Base-by-base conservation (phyloP, 2,888 invertebrate genomes). In the Allolobophora icterica region DNA sequence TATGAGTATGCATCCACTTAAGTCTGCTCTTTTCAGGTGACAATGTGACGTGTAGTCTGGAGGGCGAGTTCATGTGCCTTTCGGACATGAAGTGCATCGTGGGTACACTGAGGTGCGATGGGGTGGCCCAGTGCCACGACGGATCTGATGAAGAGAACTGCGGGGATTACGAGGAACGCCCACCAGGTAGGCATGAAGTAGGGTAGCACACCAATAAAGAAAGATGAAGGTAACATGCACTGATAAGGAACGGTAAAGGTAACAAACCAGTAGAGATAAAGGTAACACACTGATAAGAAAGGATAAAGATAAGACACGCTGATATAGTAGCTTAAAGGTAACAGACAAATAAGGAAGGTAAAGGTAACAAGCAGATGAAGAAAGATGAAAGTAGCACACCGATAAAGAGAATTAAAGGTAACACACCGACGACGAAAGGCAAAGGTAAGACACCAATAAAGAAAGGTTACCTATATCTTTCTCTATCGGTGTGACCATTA, bases 61-160 rank as follows among this genome's bases (percentile, higher is more conserved):
- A 42, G 0, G n/a, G 84, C 5, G 90, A 90, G 42, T 90, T 90
- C 84, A 83, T 84, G 87, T 90, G 90, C 40, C 38, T 38, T 11
- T 3, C 90, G 15, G 90, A 90, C 40, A 84, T 33, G 84, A 35
- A 30, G 34, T 90, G 90, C 42, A 40, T 90, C 24, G 90, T 38
- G 3, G 90, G 45, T 38, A 24, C 40, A 3, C 90, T 42, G 30
- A 83, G 90, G 24, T 90, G 90, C 45, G 90, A 90, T 21, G 84
- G 90, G 13, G 21, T 34, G 21, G 13, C 30, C n/a, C 90, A 90
- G 42, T 90, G 90, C 87, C 90, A 90, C 87, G 90, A 90, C 38
- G 42, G 35, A 1, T 90, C 90, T 6, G 90, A 90, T 24, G 90
- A 90, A 87, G 24, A 24, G 15, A 35, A 87, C 24, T 87, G 87